Evolutionary conservation across 1,140 invertebrate species (phyloP).

Genomic region (Drosophila malerkotliana): DNA sequence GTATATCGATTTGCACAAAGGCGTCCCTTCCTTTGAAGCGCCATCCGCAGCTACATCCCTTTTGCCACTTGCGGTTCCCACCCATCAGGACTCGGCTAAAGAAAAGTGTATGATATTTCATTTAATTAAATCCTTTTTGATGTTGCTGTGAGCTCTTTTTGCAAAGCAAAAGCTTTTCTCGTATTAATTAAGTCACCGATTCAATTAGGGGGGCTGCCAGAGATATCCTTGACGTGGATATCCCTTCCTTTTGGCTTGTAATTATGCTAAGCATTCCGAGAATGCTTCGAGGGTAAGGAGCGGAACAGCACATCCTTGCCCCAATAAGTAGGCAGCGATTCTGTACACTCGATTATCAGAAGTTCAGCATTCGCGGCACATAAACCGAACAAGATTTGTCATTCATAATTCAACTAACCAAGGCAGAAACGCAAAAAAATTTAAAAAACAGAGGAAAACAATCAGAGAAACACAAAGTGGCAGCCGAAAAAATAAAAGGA

Average conservation of each 20-base stretch:
- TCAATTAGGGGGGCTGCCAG: slow-evolving; percentile 39
- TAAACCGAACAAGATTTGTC: slow-evolving; percentile 35
- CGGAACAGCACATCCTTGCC: not conserved
- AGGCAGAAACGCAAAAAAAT: slow-evolving; percentile 17
- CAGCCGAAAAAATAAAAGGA: slow-evolving; percentile 26
- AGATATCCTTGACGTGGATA: slow-evolving; percentile 33
- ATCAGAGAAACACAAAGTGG: slow-evolving; percentile 48
- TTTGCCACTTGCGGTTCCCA: slow-evolving; percentile 20
- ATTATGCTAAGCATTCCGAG: slow-evolving; percentile 25
- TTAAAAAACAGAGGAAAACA: slow-evolving; percentile 38
- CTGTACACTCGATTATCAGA: slow-evolving; percentile 4
- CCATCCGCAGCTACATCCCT: slow-evolving; percentile 21
- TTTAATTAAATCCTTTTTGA: slow-evolving; percentile 75
- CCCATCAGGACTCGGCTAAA: slow-evolving; percentile 46
- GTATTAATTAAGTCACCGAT: slow-evolving; percentile 62
- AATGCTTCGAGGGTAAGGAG: not conserved
- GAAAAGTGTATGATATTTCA: slow-evolving; percentile 65
- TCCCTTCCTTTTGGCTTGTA: slow-evolving; percentile 20
- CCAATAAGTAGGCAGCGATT: not conserved
- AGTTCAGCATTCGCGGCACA: slow-evolving; percentile 20
- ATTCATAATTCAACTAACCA: slow-evolving; percentile 63
- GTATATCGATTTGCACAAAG: slow-evolving; percentile 60
- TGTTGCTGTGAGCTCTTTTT: slow-evolving; percentile 35
- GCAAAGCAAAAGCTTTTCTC: slow-evolving; percentile 25
- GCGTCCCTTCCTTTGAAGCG: slow-evolving; percentile 62